Evolutionary conservation across 2,113 vertebrate species (phyloP).

Genomic region (Brachyhypopomus gauderio): DNA sequence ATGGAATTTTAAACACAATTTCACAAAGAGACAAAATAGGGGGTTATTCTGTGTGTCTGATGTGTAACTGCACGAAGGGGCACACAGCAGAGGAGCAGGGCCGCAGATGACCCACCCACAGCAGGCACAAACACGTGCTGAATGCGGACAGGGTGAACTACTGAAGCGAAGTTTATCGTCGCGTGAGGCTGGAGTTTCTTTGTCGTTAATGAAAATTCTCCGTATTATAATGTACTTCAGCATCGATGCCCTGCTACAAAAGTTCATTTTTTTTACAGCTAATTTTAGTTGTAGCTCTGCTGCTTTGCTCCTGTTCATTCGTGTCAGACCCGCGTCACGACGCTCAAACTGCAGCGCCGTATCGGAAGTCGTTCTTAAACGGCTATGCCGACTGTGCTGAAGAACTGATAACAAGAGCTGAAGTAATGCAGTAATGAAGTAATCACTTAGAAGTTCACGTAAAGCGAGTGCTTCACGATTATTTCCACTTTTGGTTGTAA

Average conservation of each 20-base stretch:
- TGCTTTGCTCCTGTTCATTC: not conserved
- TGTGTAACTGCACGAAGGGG: not conserved
- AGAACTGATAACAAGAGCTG: too few species aligned
- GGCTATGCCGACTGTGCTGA: not conserved
- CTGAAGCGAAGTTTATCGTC: not conserved
- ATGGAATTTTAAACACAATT: conserved; percentile 16
- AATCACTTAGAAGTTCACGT: not conserved
- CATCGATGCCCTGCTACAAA: not conserved
- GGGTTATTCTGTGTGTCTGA: conserved; percentile 1
- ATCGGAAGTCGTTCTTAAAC: not conserved
- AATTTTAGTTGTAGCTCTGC: not conserved
- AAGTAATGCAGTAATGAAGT: not conserved
- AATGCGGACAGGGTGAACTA: not conserved
- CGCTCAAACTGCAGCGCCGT: not conserved
- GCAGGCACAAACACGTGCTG: conserved; percentile 60
- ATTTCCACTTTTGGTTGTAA: not conserved
- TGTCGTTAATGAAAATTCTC: not conserved
- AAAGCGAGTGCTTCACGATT: not conserved
- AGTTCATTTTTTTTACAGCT: not conserved
- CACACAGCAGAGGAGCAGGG: not conserved
- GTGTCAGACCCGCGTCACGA: not conserved
- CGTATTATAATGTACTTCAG: not conserved
- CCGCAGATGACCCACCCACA: not conserved
- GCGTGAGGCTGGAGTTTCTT: not conserved
- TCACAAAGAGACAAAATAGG: not conserved